Evolutionary conservation across 1,140 invertebrate genomes (phyloP).

Genomic region (Leptopilina boulardi): DNA sequence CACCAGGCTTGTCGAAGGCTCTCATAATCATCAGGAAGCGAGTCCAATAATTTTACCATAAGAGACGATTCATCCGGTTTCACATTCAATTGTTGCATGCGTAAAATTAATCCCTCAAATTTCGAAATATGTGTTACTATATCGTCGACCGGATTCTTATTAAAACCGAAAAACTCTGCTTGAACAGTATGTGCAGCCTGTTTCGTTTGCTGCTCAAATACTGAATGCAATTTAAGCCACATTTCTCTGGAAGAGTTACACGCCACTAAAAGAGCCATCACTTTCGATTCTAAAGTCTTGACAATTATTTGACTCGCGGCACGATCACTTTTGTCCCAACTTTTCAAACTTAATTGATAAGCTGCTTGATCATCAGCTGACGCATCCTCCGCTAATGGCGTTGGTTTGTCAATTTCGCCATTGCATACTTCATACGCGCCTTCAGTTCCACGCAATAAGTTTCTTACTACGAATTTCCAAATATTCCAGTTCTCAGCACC

Average conservation of each 20-base stretch:
- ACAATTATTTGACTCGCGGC: conserved; percentile 49
- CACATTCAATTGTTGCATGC: conserved; percentile 46
- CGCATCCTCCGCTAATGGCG: not conserved
- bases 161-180: conserved; percentile 60
- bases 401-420: conserved; percentile 39
- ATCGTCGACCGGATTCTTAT: conserved; percentile 40
- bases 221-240: conserved; percentile 59
- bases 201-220: conserved; percentile 63
- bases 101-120: conserved; percentile 55
- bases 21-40: conserved; percentile 44
- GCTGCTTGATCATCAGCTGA: not conserved
- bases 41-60: conserved; percentile 47
- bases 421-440: conserved; percentile 46
- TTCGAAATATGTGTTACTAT: conserved; percentile 60
- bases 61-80: conserved; percentile 49
- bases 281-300: conserved; percentile 37
- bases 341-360: conserved; percentile 33
- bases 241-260: conserved; percentile 61
- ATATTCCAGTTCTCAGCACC: conserved; percentile 49
- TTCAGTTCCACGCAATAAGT: conserved; percentile 47
- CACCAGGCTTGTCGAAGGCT: conserved; percentile 45
- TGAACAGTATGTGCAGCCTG: conserved; percentile 56
- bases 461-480: conserved; percentile 46
- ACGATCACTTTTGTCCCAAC: conserved; percentile 50
- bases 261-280: conserved; percentile 45